These are phyloP conservation scores for Leuciscus idus DNA, from an alignment of 2,113 vertebrate species.

Conservation along the genomic window DNA sequence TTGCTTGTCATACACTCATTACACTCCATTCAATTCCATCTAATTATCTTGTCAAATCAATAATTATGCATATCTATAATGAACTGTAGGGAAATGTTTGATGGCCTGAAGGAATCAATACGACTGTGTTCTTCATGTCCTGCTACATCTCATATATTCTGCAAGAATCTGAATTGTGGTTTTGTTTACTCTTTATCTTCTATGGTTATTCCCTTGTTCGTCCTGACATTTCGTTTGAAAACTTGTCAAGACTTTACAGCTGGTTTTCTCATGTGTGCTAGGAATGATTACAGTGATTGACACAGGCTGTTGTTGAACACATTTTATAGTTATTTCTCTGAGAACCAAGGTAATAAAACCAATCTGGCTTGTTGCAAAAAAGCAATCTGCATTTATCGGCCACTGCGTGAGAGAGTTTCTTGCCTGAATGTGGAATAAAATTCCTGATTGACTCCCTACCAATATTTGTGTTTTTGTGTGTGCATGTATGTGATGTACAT, in stretches of 20 bases:
- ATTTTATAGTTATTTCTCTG: conserved; percentile 19
- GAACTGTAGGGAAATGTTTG: neutral
- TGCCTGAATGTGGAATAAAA: neutral
- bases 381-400: neutral
- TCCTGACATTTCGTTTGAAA: neutral
- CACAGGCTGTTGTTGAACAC: neutral
- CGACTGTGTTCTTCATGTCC: neutral
- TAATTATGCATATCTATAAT: neutral
- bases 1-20: neutral
- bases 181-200: neutral
- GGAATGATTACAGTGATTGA: neutral
- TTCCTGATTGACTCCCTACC: neutral
- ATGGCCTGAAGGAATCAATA: neutral
- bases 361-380: neutral
- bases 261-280: neutral
- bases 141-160: neutral
- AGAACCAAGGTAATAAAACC: neutral
- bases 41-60: neutral
- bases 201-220: neutral
- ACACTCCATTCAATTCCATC: neutral
- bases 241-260: neutral
- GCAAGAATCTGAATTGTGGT: neutral
- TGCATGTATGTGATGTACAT: neutral
- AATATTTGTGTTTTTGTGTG: neutral
- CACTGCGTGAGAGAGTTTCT: neutral